Conservation (phyloP, 2,888 invertebrate species). For the Amphimallon solstitiale region DNA sequence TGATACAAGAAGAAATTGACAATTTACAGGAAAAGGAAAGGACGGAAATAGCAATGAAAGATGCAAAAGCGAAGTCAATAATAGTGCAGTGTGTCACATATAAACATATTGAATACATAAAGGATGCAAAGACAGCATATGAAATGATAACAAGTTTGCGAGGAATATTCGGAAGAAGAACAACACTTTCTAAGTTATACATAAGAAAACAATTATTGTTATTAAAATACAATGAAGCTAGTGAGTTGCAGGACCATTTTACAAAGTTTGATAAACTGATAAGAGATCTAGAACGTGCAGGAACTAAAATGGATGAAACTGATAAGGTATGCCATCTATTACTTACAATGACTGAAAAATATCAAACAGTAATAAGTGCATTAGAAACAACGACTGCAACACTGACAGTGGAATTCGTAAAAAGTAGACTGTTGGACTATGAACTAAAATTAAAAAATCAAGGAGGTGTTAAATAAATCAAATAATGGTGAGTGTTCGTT, state of each 20-base stretch:
- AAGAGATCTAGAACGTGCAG: slow-evolving; percentile 45
- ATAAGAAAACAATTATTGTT: slow-evolving; percentile 44
- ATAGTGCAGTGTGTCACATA: slow-evolving; percentile 47
- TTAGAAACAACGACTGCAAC: slow-evolving; percentile 46
- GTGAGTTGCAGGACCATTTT: slow-evolving; percentile 47
- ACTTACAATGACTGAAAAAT: slow-evolving; percentile 42
- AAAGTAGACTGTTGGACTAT: slow-evolving; percentile 44
- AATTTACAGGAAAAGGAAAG: not conserved
- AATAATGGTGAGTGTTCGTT: slow-evolving; percentile 30
- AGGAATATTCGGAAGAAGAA: slow-evolving; percentile 48
- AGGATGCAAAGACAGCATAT: slow-evolving; percentile 44
- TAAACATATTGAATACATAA: slow-evolving; percentile 45
- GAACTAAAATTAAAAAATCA: no score
- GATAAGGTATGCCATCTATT: slow-evolving; percentile 48
- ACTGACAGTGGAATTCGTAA: slow-evolving; percentile 48
- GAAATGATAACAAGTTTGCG: slow-evolving; percentile 45
- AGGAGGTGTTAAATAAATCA: slow-evolving; percentile 15
- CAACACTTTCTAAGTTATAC: slow-evolving; percentile 44
- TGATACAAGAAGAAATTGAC: not conserved
- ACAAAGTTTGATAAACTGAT: slow-evolving; percentile 47
- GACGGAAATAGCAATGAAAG: slow-evolving; percentile 4
- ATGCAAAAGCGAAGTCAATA: slow-evolving; percentile 42
- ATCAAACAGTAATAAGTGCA: slow-evolving; percentile 47
- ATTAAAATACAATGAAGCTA: slow-evolving; percentile 42
- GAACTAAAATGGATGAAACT: slow-evolving; percentile 46